Conservation (phyloP, 2,797 vertebrate genomes). For the Esox masquinongy region DNA sequence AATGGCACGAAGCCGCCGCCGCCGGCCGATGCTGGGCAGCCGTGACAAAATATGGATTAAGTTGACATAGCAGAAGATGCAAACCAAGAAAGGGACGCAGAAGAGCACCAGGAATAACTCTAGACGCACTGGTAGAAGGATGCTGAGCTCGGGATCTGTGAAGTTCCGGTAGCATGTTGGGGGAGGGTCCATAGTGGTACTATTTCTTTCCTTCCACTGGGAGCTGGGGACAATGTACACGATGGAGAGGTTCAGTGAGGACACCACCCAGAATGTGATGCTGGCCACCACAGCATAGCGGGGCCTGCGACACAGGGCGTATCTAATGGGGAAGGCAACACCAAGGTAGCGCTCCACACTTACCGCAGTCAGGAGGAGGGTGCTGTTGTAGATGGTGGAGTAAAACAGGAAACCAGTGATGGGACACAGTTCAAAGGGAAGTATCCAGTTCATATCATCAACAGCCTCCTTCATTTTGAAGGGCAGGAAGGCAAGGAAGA, state of each 20-base stretch:
- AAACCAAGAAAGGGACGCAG: conserved; percentile 80
- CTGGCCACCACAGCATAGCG: conserved; percentile 69
- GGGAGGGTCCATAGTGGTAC: neutral
- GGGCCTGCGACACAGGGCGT: conserved; percentile 75
- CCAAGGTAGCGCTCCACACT: conserved; percentile 86
- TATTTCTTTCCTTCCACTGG: conserved; percentile 22
- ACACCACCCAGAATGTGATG: conserved; percentile 76
- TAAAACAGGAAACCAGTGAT: conserved; percentile 82
- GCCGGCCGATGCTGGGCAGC: conserved; percentile 71
- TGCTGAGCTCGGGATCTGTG: conserved; percentile 60
- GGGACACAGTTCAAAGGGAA: conserved; percentile 73
- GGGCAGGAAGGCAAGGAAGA: conserved; percentile 82
- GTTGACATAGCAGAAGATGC: conserved; percentile 83
- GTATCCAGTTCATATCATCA: conserved; percentile 71
- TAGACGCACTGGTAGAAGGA: conserved; percentile 77
- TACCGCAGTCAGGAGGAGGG: conserved; percentile 82
- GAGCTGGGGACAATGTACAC: conserved; percentile 75
- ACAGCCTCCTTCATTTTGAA: conserved; percentile 82
- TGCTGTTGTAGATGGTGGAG: conserved; percentile 89
- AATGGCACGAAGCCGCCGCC: conserved; percentile 74
- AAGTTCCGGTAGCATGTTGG: conserved; percentile 80
- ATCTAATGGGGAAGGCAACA: conserved; percentile 81
- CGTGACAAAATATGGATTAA: conserved; percentile 79
- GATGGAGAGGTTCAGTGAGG: conserved; percentile 80
- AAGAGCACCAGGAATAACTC: conserved; percentile 84